Percentiles rank a stretch among this genome's conserved stretches.
Evolutionary conservation across 2,888 invertebrate genomes (phyloP).

Genomic region (Theretra japonica): DNA sequence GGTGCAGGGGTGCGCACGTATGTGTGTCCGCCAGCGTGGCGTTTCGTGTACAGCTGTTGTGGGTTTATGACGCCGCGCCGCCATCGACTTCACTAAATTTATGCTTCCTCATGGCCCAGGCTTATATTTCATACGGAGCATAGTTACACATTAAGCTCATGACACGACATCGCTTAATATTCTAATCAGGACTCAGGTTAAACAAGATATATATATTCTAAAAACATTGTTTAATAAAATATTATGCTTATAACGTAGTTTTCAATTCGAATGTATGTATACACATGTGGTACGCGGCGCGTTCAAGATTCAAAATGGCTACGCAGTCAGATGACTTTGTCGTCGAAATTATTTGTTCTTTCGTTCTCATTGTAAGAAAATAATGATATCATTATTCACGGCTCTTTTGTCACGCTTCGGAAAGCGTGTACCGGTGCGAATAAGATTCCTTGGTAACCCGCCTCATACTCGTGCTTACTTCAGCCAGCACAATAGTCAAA

Average conservation of each 20-base stretch:
- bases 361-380: conserved; percentile 69
- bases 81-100: conserved; percentile 79
- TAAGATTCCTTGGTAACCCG: conserved; percentile 73
- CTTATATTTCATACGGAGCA: conserved; percentile 55
- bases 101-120: conserved; percentile 83
- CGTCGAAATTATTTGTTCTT: conserved; percentile 54
- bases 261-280: conserved; percentile 12
- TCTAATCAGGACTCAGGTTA: conserved; percentile 57
- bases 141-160: conserved; percentile 58
- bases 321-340: conserved; percentile 17
- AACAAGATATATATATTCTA: conserved; percentile 61
- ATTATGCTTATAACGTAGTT: conserved; percentile 42
- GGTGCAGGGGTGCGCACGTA: conserved; percentile 68
- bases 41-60: conserved; percentile 81
- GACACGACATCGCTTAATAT: conserved; percentile 63
- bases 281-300: not conserved
- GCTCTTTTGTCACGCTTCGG: conserved; percentile 76
- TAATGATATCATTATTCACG: conserved; percentile 80
- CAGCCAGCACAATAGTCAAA: conserved; percentile 73
- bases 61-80: conserved; percentile 70
- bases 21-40: conserved; percentile 71
- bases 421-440: conserved; percentile 70
- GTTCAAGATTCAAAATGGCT: conserved; percentile 14
- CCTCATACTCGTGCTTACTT: conserved; percentile 65
- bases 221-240: conserved; percentile 50